Evolutionary conservation across 2,888 invertebrate species (phyloP).

Genomic region (Allophyes oxyacanthae): DNA sequence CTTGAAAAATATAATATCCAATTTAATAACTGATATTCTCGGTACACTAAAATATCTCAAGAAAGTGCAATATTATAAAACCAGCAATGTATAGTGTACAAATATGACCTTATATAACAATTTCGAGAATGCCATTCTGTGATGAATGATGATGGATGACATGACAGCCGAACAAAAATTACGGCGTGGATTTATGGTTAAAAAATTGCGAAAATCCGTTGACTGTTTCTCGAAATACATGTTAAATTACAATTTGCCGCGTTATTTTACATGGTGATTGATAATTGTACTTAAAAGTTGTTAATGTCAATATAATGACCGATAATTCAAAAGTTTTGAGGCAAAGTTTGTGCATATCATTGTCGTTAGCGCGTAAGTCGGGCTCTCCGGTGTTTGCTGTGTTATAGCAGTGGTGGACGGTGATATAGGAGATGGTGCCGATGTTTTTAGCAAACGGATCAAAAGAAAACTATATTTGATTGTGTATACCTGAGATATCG

Average conservation of each 20-base stretch:
- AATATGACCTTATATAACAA: slow-evolving; percentile 34
- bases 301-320: slow-evolving; percentile 80
- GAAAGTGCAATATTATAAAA: slow-evolving; percentile 2
- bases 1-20: background rate
- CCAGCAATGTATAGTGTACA: slow-evolving; percentile 33
- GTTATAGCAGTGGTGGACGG: slow-evolving; percentile 79
- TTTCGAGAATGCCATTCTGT: slow-evolving; percentile 54
- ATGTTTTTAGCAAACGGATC: slow-evolving; percentile 74
- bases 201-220: slow-evolving; percentile 74
- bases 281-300: slow-evolving; percentile 64
- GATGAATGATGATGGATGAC: slow-evolving; percentile 71
- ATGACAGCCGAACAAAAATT: slow-evolving; percentile 82
- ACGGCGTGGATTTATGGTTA: slow-evolving; percentile 87
- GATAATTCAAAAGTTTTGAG: slow-evolving; percentile 82
- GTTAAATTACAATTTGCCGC: slow-evolving; percentile 55
- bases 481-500: slow-evolving; percentile 60
- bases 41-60: background rate
- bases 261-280: slow-evolving; percentile 57
- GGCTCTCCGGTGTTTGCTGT: slow-evolving; percentile 76
- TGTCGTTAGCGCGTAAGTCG: slow-evolving; percentile 80
- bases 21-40: slow-evolving; percentile 35
- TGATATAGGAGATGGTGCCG: slow-evolving; percentile 78
- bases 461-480: slow-evolving; percentile 80
- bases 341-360: slow-evolving; percentile 88
- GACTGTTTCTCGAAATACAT: slow-evolving; percentile 64